Evolutionary conservation across 2,113 vertebrate genomes (phyloP).

Genomic region (Epinephelus moara): DNA sequence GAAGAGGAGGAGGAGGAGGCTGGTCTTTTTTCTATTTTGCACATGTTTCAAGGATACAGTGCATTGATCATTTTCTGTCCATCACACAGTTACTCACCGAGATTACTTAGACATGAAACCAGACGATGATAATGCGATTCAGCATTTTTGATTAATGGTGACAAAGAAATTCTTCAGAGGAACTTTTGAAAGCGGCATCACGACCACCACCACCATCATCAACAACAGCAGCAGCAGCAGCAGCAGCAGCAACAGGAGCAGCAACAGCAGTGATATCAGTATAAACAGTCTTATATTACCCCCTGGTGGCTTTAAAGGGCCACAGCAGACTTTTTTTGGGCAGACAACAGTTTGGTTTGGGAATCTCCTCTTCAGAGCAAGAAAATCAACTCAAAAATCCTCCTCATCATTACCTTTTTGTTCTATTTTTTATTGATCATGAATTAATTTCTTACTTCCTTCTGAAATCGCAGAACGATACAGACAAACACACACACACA

Average conservation of each 20-base stretch:
- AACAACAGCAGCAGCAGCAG: conserved; percentile 9
- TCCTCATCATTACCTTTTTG: conserved; percentile 42
- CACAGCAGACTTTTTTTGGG: conserved; percentile 60
- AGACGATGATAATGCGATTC: conserved; percentile 60
- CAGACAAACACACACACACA: conserved; percentile 49
- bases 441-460: conserved; percentile 49
- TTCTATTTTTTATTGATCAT: conserved; percentile 22
- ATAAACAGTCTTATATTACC: conserved; percentile 45
- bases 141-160: conserved; percentile 69
- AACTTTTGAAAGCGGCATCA: conserved; percentile 62
- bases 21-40: conserved; percentile 87
- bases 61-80: conserved; percentile 85
- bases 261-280: conserved; percentile 32
- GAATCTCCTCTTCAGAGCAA: conserved; percentile 69
- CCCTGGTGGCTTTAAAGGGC: conserved; percentile 60
- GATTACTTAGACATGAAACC: conserved; percentile 76
- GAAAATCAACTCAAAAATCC: conserved; percentile 50
- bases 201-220: conserved; percentile 3
- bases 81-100: conserved; percentile 77
- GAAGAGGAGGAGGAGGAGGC: conserved; percentile 60
- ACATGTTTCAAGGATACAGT: conserved; percentile 86
- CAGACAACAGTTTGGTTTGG: conserved; percentile 40
- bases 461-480: conserved; percentile 36
- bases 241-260: conserved; percentile 8
- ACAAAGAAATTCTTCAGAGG: conserved; percentile 64